Percentiles rank a stretch among this genome's conserved stretches.
Conservation (phyloP, 2,888 invertebrate species). For the Drosophila eohydei region DNA sequence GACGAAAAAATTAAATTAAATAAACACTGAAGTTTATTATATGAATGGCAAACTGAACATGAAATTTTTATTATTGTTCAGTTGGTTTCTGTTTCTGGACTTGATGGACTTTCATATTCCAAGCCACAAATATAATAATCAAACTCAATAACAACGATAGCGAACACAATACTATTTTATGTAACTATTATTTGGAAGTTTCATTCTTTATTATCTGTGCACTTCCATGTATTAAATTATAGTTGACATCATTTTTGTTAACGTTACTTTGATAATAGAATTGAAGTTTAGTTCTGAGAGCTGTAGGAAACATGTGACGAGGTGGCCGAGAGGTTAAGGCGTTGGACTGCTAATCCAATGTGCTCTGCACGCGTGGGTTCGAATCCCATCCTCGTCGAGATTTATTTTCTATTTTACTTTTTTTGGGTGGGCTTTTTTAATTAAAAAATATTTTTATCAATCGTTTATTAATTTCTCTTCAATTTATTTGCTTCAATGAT, state of each 20-base stretch:
- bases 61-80: background rate
- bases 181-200: background rate
- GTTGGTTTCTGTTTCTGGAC: background rate
- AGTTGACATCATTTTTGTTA: background rate
- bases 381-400: constrained; percentile 91
- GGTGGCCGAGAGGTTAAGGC: constrained; percentile 95
- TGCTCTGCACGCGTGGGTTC: constrained; percentile 94
- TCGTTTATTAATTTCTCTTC: no score
- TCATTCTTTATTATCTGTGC: constrained; percentile 16
- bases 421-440: no score
- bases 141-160: background rate
- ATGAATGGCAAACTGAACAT: background rate
- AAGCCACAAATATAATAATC: constrained; percentile 26
- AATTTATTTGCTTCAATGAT: no score
- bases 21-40: background rate
- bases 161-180: background rate
- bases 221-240: background rate
- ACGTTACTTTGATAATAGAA: constrained; percentile 27
- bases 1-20: background rate
- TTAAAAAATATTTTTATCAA: no score
- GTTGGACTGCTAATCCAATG: constrained; percentile 94
- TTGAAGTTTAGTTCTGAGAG: constrained; percentile 5
- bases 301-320: constrained; percentile 85
- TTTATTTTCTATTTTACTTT: no score
- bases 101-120: background rate